These are phyloP conservation scores for Calephelis perditalis DNA, from an alignment of 2,888 invertebrate species.

Conservation along the genomic window DNA sequence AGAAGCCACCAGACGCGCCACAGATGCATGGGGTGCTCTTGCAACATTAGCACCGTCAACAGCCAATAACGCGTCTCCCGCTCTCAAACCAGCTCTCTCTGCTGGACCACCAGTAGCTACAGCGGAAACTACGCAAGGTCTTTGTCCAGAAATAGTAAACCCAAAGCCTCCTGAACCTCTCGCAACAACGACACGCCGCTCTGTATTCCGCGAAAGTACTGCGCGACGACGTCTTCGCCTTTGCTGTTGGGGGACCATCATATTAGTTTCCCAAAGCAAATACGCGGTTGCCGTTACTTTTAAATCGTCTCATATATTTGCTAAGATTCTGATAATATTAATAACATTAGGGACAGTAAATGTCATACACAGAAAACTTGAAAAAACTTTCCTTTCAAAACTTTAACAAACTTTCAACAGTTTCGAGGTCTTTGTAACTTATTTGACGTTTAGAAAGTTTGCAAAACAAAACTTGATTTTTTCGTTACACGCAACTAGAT, in stretches of 20 bases:
- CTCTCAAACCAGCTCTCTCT: constrained; percentile 91
- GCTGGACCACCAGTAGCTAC: constrained; percentile 93
- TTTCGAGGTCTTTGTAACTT: constrained; percentile 60
- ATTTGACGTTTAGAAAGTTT: constrained; percentile 66
- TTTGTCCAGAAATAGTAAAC: constrained; percentile 98
- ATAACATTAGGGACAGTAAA: constrained; percentile 24
- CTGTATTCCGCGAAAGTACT: constrained; percentile 71
- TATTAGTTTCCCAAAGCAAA: constrained; percentile 33
- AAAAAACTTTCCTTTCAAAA: constrained; percentile 57
- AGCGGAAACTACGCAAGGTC: constrained; percentile 96
- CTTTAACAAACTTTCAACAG: constrained; percentile 41
- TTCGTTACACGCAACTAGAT: constrained; percentile 25
- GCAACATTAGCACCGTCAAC: constrained; percentile 95
- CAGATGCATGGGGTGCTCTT: constrained; percentile 95
- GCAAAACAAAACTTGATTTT: constrained; percentile 33
- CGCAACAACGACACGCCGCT: constrained; percentile 90
- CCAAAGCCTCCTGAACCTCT: constrained; percentile 95
- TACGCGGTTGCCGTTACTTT: neutral
- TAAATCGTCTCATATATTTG: neutral
- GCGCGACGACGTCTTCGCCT: constrained; percentile 63
- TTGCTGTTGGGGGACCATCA: constrained; percentile 71
- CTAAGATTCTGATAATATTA: constrained; percentile 16
- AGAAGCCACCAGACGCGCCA: constrained; percentile 92
- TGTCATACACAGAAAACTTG: constrained; percentile 48
- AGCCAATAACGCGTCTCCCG: constrained; percentile 94